Evolutionary conservation across 2,888 invertebrate species (phyloP).

Genomic region (Dioctria rufipes): DNA sequence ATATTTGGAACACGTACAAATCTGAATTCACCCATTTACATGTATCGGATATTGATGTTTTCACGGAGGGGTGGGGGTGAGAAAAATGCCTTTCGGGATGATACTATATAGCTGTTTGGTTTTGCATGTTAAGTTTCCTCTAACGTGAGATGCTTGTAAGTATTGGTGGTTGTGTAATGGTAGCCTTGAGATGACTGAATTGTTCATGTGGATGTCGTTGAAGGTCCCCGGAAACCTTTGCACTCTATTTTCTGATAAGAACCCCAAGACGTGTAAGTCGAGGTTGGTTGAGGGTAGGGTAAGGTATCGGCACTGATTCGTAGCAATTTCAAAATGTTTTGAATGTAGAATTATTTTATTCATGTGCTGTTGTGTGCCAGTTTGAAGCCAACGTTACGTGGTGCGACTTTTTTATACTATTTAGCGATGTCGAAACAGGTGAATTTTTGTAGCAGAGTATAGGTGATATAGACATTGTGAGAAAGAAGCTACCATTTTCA

Average conservation of each 20-base stretch:
- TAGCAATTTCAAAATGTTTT: slow-evolving; percentile 10
- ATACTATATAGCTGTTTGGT: not conserved
- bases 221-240: not conserved
- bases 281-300: not conserved
- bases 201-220: not conserved
- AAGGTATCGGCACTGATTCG: slow-evolving; percentile 31
- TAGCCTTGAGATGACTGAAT: not conserved
- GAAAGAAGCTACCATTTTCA: no score
- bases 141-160: not conserved
- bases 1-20: slow-evolving; percentile 50
- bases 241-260: slow-evolving; percentile 11
- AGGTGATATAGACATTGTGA: no score
- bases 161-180: slow-evolving; percentile 7
- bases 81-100: slow-evolving; percentile 18
- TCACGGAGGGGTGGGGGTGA: not conserved
- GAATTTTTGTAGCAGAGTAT: not conserved
- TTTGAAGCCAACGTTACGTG: slow-evolving; percentile 31
- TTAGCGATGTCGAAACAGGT: not conserved
- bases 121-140: slow-evolving; percentile 26
- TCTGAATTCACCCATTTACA: slow-evolving; percentile 47
- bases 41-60: slow-evolving; percentile 46
- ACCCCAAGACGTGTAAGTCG: not conserved
- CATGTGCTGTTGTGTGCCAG: slow-evolving; percentile 13
- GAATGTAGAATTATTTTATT: slow-evolving; percentile 32
- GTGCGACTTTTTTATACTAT: slow-evolving; percentile 24